Conservation (phyloP, 2,113 vertebrate genomes). For the Mesitornis unicolor region DNA sequence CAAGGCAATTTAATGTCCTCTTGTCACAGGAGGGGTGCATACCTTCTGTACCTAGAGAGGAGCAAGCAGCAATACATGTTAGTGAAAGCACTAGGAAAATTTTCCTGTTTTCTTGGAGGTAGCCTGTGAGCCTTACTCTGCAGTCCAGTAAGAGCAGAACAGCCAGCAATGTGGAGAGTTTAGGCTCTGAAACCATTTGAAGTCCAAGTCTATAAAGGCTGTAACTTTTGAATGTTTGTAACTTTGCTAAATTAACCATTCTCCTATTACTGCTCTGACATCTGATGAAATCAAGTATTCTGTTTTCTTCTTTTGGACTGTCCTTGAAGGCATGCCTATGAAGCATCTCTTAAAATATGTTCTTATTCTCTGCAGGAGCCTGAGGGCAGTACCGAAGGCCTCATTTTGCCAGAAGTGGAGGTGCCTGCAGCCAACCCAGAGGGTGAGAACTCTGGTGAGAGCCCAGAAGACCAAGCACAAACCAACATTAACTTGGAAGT, state of each 20-base stretch:
- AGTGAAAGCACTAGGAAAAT: neutral
- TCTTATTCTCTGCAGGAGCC: neutral
- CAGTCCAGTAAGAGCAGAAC: neutral
- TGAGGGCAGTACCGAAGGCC: neutral
- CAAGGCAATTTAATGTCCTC: neutral
- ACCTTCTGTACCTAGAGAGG: neutral
- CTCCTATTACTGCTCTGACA: neutral
- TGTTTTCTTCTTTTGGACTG: neutral
- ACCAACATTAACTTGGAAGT: neutral
- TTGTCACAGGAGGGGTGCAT: neutral
- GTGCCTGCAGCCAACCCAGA: neutral
- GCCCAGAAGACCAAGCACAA: neutral
- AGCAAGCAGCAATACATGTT: neutral
- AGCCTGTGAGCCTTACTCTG: neutral
- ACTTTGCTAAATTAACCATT: neutral
- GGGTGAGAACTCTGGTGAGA: neutral
- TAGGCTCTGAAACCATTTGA: neutral
- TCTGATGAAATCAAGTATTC: neutral
- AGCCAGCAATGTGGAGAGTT: rapidly evolving
- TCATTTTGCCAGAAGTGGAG: neutral
- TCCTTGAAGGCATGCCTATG: neutral
- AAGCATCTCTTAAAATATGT: neutral
- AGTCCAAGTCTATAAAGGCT: neutral
- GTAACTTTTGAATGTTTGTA: neutral
- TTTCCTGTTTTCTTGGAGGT: neutral